Evolutionary conservation across 2,888 invertebrate genomes (phyloP), one percentile per base, ranked within the genome.

Genomic region (Synergus laeviventris): DNA sequence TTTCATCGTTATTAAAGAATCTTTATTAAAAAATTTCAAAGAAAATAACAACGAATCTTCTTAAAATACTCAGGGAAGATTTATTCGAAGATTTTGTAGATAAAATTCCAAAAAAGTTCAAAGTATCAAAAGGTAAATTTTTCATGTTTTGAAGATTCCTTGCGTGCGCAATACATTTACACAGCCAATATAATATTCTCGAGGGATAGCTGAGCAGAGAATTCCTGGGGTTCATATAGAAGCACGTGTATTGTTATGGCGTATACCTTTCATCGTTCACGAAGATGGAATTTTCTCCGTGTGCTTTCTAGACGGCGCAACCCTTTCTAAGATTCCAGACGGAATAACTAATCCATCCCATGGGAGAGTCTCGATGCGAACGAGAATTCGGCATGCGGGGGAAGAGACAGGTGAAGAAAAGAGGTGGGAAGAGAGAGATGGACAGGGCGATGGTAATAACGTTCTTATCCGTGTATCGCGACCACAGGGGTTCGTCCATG

Each of bases 301-400:
- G 11, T 18, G 12, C 21, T 64, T 64, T 64, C 39, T 38, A 14
- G 49, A 45, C 70, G 45, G 61, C 59, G 42, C 42, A 60, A 76
- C 56, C 60, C 42, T 75, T 38, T 56, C 59, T 31, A 21, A 66
- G 56, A 70, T 75, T 59, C 56, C 54, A 66, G 42, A 38, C 38
- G 42, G 59, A 66, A 76, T 70, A 70, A 70, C 70, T 70, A 70
- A 70, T 70, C 66, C 16, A 39, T 75, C 75, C 70, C 73, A 73
- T 59, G 76, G 66, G 59, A 76, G 64, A 64, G 66, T 36, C 62
- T 12, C 8, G 49, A 56, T 39, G n/a, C 39, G 39, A 39, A 75
- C 9, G 66, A 66, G 75, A 56, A 66, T 64, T 75, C 56, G 75
- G 39, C 14, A 12, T 21, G 39, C 42, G 45, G 60, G 14, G 14